Base-by-base conservation (phyloP, 2,113 vertebrate species). In the Electrona antarctica region DNA sequence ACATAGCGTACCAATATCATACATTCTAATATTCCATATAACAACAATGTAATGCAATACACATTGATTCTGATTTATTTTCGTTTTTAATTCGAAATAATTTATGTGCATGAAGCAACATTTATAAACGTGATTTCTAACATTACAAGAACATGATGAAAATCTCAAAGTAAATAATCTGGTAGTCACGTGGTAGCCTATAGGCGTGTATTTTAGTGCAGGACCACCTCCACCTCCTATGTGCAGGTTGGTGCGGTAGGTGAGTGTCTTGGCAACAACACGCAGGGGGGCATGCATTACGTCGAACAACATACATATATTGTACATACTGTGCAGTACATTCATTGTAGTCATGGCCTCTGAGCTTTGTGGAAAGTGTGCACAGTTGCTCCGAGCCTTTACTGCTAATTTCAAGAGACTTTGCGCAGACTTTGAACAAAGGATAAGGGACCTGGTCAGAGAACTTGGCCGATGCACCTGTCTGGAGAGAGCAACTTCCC, bases 291-390 rank as follows among this genome's bases (percentile, higher is more conserved):
- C 33, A 4, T 41, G 33, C 5, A 41, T 41, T 2, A 0, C 5
- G 3, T 3, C 33, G 3, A 41, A 41, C 33, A 41, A 41, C 33
- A 41, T 6, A 41, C 33, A 41, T 6, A 2, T 33, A 41, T 41
- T 6, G 33, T 4, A 41, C 33, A 41, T 41, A 14, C 21, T 0
- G 14, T 21, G 59, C 11, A 41, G 58, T 7, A 12, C 67, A 3
- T 4, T 50, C 7, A 5, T 29, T 8, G 2, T 8, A 50, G 69
- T 2, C 51, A 87, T 89, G 87, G 81, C 80, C 33, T 88, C 92
- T 81, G 88, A 81, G 11, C 85, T 94, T 0, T 95, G 94, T 78
- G 87, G 86, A 3, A 76, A 73, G 4, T 94, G 93, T 65, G 73
- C 79, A 48, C 82, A 90, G 58, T 67, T 94, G 46, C 72, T 95